Evolutionary conservation across 2,797 vertebrate species (phyloP).

Genomic region (Neomorphus geoffroyi): DNA sequence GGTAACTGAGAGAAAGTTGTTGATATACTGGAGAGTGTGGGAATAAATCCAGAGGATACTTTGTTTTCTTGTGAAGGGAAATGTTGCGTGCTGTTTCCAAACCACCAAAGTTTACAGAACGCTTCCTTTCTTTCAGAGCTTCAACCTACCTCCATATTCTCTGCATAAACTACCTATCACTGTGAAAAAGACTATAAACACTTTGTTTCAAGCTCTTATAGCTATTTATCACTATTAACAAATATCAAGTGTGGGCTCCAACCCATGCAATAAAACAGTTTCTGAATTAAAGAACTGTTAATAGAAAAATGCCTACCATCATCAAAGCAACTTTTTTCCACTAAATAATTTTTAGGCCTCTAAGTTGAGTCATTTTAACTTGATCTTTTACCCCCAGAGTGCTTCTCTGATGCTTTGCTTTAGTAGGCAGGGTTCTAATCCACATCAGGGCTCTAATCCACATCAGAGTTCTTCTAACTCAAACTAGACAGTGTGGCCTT

Average conservation of each 20-base stretch:
- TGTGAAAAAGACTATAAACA: not conserved
- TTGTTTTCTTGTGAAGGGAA: slow-evolving; percentile 19
- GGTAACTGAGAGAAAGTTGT: slow-evolving; percentile 39
- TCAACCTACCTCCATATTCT: not conserved
- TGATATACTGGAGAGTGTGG: not conserved
- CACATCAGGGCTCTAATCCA: not conserved
- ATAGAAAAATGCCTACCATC: not conserved
- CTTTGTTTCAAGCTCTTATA: not conserved
- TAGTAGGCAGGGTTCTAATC: not conserved
- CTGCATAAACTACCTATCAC: not conserved
- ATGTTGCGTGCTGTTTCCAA: not conserved
- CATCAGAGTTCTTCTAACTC: not conserved
- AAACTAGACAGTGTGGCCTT: not conserved
- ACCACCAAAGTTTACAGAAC: not conserved
- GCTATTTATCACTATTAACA: not conserved
- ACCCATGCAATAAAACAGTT: not conserved
- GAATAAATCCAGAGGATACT: slow-evolving; percentile 34
- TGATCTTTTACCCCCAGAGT: not conserved
- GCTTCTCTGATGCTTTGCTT: not conserved
- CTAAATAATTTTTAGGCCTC: not conserved
- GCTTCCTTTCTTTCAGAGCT: slow-evolving; percentile 2
- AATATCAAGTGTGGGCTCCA: not conserved
- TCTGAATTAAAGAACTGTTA: not conserved
- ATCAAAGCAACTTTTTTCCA: not conserved
- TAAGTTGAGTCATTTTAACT: not conserved